Base-by-base conservation (phyloP, 1,140 invertebrate genomes). In the Anthonomus grandis region DNA sequence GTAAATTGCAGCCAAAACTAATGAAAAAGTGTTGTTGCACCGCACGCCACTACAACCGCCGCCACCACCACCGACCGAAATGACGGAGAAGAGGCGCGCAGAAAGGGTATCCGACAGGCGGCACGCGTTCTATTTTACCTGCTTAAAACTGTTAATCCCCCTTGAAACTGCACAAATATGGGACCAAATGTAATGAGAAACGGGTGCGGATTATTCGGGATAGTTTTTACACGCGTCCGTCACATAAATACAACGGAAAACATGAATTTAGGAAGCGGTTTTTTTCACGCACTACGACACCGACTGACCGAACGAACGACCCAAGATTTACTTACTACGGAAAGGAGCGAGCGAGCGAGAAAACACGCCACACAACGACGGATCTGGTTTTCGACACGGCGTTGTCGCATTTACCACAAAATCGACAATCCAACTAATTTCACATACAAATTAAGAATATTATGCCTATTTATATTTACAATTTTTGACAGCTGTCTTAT, bases 231-330 rank as follows among this genome's bases (percentile, higher is more conserved):
- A 12, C 23, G 18, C 46, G 55, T 60, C 55, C 62, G 55, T 57
- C 51, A 57, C 48, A 44, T 57, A 58, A 50, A 36, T 58, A 27
- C 21, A 46, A 2, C 19, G 21, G 31, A 58, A 62, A 62, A 58
- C 39, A 37, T 13, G 22, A 23, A n/a, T 46, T 54, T n/a, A 47
- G 31, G 37, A 46, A 44, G 58, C 46, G 46, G 50, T n/a, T 44
- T 52, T 57, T 57, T 51, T 58, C 56, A 64, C 62, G 58, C 55
- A 60, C 59, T 45, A n/a, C n/a, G n/a, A n/a, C n/a, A n/a, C n/a
- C n/a, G n/a, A n/a, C n/a, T n/a, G n/a, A n/a, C n/a, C n/a, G n/a
- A n/a, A n/a, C n/a, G n/a, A n/a, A n/a, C n/a, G n/a, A n/a, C n/a
- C n/a, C n/a, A n/a, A n/a, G n/a, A n/a, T n/a, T n/a, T n/a, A n/a